Base-by-base conservation (phyloP, 2,888 invertebrate species). In the Drymonia ruficornis region DNA sequence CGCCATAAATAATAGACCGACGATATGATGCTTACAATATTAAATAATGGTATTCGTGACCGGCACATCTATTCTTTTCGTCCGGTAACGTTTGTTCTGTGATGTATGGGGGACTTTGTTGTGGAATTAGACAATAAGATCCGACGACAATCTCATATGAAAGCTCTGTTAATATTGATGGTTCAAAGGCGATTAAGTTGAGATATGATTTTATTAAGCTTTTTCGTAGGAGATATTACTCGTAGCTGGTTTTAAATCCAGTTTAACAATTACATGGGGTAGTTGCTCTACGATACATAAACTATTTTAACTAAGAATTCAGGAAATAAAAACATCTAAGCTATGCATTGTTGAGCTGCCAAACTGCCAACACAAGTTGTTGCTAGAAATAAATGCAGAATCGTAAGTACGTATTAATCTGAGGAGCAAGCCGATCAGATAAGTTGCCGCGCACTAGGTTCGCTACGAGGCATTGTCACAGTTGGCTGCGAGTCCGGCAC, bases 401-500 rank as follows among this genome's bases (percentile, higher is more conserved):
- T 70, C 61, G 71, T 78, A 72, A 78, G 79, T 72, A 78, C 69
- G 68, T 81, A 74, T 77, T 83, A 81, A 81, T 80, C 78, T 77
- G 67, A 66, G 74, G 69, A 65, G 61, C 68, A 56, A 74, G 75
- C 78, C 73, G 74, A 83, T 83, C 81, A 73, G 81, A 83, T 83
- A 81, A 72, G 68, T 70, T 65, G 49, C 36, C 53, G 59, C 57
- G 62, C 69, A 54, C 59, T 70, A 69, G 67, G 53, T 55, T 49
- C 57, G 53, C 64, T 68, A 69, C 71, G 53, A 72, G 68, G 75
- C 76, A 80, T 84, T 87, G 89, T 89, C 86, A 88, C 90, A 89
- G 87, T 90, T 90, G 87, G 89, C 86, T 83, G 72, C 64, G 65
- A 73, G 81, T 78, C 76, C 79, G 65, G 70, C 69, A 67, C 75